phyloP scores from a whole-genome alignment of 2,888 invertebrate genomes.

The Spisula subtruncata region DNA sequence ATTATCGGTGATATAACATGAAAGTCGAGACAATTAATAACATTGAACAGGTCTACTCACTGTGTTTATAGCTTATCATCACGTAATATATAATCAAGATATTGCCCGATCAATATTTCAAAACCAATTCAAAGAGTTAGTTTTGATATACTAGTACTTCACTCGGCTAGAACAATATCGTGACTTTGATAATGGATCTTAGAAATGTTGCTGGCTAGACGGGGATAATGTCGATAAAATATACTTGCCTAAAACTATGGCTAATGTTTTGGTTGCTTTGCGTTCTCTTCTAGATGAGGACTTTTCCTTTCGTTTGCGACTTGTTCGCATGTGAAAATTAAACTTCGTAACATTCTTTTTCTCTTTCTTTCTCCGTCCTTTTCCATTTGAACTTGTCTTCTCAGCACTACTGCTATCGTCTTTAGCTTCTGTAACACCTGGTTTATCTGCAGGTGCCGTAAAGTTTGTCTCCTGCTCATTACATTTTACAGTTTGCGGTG shows the following conservation, averaged over 20 bases:
- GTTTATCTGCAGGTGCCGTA: constrained; percentile 35
- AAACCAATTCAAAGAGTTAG: background rate
- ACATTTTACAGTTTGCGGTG: background rate
- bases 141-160: background rate
- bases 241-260: constrained; percentile 96
- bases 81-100: background rate
- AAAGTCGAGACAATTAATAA: background rate
- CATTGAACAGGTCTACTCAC: background rate
- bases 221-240: too few species aligned
- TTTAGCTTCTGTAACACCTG: constrained; percentile 51
- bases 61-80: background rate
- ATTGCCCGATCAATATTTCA: background rate
- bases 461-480: constrained; percentile 67
- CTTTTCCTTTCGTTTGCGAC: constrained; percentile 91
- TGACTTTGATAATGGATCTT: background rate
- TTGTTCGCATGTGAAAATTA: constrained; percentile 90
- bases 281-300: constrained; percentile 90
- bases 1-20: background rate
- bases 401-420: constrained; percentile 67
- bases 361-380: constrained; percentile 72
- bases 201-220: too few species aligned
- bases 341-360: constrained; percentile 86
- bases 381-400: constrained; percentile 66
- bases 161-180: background rate
- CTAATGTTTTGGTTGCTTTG: constrained; percentile 99